Conservation (phyloP, 30 jellyfish, hydroid and myxozoan species). For the Turritopsis dohrnii region DNA sequence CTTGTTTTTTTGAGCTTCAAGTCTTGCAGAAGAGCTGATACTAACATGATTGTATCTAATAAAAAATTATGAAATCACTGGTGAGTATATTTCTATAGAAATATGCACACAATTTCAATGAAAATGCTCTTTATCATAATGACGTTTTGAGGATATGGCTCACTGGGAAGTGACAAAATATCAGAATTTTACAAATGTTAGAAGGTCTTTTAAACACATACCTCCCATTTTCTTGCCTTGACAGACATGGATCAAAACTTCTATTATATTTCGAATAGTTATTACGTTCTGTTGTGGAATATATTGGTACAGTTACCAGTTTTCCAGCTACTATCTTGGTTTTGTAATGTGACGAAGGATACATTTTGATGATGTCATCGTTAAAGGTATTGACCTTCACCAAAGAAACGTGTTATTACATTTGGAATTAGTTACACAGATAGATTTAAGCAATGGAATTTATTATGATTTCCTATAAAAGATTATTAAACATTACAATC, state of each 20-base stretch:
- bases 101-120: no score
- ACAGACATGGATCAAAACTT: background rate
- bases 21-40: slow-evolving; percentile 12
- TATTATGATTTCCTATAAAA: no score
- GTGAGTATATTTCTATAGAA: no score
- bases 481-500: no score
- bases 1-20: slow-evolving; percentile 45
- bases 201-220: background rate
- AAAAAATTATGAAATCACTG: no score
- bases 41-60: background rate
- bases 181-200: no score
- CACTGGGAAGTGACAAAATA: no score
- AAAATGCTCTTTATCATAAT: no score
- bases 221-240: background rate
- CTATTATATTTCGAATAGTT: background rate
- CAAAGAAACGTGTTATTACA: background rate
- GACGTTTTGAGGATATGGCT: no score
- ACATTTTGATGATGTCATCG: background rate
- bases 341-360: slow-evolving; percentile 21
- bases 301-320: slow-evolving; percentile 40
- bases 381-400: background rate
- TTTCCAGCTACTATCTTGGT: slow-evolving; percentile 45
- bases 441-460: no score
- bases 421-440: background rate
- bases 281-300: background rate